Percentiles rank a stretch among this genome's conserved stretches.
phyloP scores from a whole-genome alignment of 2,113 vertebrate species.

The Gasterosteus nipponicus region DNA sequence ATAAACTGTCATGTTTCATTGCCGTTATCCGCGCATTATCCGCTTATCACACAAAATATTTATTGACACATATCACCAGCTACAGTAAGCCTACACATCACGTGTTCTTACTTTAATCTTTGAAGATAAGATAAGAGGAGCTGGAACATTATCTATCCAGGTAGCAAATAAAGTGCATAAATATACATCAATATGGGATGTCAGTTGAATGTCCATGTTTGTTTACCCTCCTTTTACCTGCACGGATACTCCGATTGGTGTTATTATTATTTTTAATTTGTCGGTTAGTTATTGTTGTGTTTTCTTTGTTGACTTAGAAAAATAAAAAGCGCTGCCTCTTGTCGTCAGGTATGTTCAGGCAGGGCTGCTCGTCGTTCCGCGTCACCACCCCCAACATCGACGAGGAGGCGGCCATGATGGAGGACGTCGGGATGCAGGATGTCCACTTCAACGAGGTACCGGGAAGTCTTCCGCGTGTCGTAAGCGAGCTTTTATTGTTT shows the following conservation, averaged over 20 bases:
- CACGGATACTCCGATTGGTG: too few relatives aligned
- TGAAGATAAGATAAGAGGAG: neutral
- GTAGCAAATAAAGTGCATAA: neutral
- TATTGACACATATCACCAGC: neutral
- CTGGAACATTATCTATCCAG: neutral
- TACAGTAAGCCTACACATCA: neutral
- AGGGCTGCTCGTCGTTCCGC: slow-evolving; percentile 93
- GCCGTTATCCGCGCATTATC: too few relatives aligned
- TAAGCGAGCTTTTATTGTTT: slow-evolving; percentile 1
- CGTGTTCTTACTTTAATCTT: neutral
- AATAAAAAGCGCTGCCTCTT: neutral
- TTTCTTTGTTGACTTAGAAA: neutral
- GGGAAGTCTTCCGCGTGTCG: neutral
- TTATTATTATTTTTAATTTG: too few relatives aligned
- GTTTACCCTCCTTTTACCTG: too few relatives aligned
- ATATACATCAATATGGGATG: neutral
- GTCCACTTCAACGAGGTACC: slow-evolving; percentile 98
- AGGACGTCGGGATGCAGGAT: slow-evolving; percentile 98
- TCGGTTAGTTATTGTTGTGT: too few relatives aligned
- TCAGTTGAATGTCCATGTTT: too few relatives aligned
- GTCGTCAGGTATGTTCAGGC: slow-evolving; percentile 89
- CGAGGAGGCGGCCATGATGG: slow-evolving; percentile 99
- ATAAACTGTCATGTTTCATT: neutral
- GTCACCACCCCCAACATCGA: slow-evolving; percentile 97
- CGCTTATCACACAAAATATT: neutral